Percentiles rank a stretch among this genome's conserved stretches.
These are phyloP conservation scores for Heliconius hortense DNA, from an alignment of 2,888 invertebrate species.

Conservation along the genomic window DNA sequence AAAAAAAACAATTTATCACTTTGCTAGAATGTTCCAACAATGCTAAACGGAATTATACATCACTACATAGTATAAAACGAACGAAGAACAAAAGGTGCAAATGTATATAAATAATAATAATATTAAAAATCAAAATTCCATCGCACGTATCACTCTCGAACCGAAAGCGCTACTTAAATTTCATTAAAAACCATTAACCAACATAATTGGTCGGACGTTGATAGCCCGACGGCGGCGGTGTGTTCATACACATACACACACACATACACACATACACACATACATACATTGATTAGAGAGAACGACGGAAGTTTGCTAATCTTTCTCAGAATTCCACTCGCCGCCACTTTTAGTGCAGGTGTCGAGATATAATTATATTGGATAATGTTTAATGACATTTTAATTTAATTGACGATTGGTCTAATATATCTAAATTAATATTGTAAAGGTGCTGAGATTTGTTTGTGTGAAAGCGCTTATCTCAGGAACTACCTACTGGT, in stretches of 20 bases:
- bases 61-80: background rate
- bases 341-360: background rate
- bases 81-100: background rate
- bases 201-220: constrained; percentile 42
- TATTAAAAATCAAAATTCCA: background rate
- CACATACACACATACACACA: too few relatives aligned
- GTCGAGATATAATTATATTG: background rate
- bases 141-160: background rate
- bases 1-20: background rate
- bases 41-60: background rate
- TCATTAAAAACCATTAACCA: constrained; percentile 21
- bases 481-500: too few relatives aligned
- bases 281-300: constrained; percentile 32
- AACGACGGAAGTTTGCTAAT: constrained; percentile 34
- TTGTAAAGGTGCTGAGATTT: too few relatives aligned
- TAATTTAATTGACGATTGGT: background rate
- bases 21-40: too few relatives aligned
- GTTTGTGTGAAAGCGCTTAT: too few relatives aligned
- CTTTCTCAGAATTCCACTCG: constrained; percentile 22
- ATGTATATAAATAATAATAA: background rate
- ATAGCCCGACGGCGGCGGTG: constrained; percentile 36
- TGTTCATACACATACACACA: too few relatives aligned
- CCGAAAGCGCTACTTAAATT: constrained; percentile 4
- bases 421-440: background rate
- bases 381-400: background rate